phyloP scores from a whole-genome alignment of 1,140 invertebrate genomes.

The Holotrichia oblita region DNA sequence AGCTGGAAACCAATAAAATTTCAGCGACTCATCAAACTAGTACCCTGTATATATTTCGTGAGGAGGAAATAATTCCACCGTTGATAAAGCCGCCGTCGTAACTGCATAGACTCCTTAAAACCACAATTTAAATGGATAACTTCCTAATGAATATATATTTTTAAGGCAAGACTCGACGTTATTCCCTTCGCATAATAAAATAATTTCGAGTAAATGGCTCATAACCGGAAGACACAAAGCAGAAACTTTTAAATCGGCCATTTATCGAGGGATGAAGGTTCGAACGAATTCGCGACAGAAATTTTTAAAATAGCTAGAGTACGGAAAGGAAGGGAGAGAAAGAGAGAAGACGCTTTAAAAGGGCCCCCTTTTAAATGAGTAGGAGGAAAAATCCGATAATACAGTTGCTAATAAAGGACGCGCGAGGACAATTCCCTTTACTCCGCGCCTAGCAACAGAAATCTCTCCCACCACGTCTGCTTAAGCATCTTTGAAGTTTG shows the following conservation, averaged over 20 bases:
- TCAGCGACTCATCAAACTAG: too few relatives aligned
- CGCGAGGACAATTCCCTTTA: neutral
- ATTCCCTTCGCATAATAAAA: slow-evolving; percentile 16
- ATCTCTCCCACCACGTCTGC: neutral
- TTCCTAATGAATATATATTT: slow-evolving; percentile 19
- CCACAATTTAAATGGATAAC: neutral
- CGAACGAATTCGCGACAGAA: slow-evolving; percentile 18
- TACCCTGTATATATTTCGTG: neutral
- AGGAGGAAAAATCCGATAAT: slow-evolving; percentile 21
- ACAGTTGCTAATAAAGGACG: slow-evolving; percentile 22
- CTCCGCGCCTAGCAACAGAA: neutral
- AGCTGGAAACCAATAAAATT: too few relatives aligned
- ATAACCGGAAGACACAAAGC: slow-evolving; percentile 18
- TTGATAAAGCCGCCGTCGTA: neutral
- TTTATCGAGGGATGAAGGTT: slow-evolving; percentile 32
- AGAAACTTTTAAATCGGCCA: slow-evolving; percentile 21
- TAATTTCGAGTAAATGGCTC: slow-evolving; percentile 7
- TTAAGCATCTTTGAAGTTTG: neutral
- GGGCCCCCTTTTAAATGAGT: neutral
- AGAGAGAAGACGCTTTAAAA: neutral
- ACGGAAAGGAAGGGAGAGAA: too few relatives aligned
- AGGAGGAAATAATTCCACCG: neutral
- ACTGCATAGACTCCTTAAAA: neutral
- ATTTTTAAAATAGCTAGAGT: slow-evolving; percentile 1
- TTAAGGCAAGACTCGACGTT: neutral